A percentile compares a stretch with the other conserved stretches of the same genome.
Conservation (phyloP, 2,113 vertebrate species). For the Oreotrochilus melanogaster region DNA sequence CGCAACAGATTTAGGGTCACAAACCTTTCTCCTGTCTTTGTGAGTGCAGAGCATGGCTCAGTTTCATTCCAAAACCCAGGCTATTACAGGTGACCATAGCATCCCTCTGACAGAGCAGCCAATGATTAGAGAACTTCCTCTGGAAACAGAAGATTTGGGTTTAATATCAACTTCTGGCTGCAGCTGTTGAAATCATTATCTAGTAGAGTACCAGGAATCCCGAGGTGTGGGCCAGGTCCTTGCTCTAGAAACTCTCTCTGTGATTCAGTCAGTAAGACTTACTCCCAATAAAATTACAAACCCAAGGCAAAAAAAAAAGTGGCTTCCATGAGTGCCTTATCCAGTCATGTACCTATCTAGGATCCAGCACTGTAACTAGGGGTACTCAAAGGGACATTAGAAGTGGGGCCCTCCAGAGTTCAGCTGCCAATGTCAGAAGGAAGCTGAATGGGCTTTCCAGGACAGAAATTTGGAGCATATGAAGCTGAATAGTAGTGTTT, state of each 20-base stretch:
- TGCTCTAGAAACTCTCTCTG: background rate
- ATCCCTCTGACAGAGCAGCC: background rate
- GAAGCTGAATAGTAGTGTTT: background rate
- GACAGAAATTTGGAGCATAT: background rate
- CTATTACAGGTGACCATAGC: background rate
- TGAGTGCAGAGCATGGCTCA: rapidly evolving
- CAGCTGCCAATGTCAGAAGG: background rate
- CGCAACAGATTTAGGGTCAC: rapidly evolving
- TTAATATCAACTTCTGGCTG: background rate
- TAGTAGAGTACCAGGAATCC: background rate
- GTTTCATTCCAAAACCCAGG: background rate
- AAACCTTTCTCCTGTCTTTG: background rate
- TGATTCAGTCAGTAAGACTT: background rate
- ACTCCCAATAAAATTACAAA: background rate
- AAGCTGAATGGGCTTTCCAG: background rate
- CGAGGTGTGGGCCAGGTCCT: background rate
- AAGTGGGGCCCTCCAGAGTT: background rate
- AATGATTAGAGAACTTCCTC: background rate
- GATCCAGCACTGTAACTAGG: background rate
- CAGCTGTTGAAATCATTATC: background rate
- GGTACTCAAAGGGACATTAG: background rate
- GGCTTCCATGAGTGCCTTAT: background rate
- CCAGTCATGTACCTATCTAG: background rate
- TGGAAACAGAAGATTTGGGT: background rate
- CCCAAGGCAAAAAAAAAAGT: rapidly evolving